Evolutionary conservation across 2,113 vertebrate genomes (phyloP).

Genomic region (Chionomys nivalis): DNA sequence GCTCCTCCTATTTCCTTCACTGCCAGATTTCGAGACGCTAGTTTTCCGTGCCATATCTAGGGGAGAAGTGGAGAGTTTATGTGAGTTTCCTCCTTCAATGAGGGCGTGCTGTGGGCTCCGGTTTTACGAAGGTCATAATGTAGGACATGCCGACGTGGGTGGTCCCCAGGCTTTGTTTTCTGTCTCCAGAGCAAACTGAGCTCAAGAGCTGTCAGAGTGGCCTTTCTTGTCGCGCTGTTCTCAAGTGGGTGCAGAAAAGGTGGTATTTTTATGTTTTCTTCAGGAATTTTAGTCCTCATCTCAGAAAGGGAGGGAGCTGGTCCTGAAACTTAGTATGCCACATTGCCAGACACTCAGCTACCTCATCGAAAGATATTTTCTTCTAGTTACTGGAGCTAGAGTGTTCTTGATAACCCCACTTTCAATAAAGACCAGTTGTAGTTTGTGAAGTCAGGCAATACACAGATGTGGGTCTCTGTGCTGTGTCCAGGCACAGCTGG

Average conservation of each 20-base stretch:
- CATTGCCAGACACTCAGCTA: neutral
- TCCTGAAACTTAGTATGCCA: neutral
- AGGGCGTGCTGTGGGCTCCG: neutral
- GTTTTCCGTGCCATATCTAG: neutral
- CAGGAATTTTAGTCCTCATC: neutral
- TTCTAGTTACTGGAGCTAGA: neutral
- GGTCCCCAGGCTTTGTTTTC: conserved; percentile 41
- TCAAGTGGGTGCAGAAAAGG: neutral
- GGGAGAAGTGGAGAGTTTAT: conserved; percentile 30
- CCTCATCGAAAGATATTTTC: neutral
- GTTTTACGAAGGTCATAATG: conserved; percentile 53
- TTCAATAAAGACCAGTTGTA: neutral
- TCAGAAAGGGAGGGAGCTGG: neutral
- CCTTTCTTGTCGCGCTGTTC: neutral
- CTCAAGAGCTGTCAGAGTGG: neutral
- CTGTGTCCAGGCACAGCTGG: neutral
- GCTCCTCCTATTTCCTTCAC: neutral
- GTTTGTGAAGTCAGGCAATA: neutral
- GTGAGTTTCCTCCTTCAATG: conserved; percentile 11
- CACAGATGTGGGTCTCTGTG: neutral
- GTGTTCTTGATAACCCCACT: neutral
- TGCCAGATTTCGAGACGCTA: conserved; percentile 46
- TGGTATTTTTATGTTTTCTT: neutral
- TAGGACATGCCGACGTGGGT: conserved; percentile 29
- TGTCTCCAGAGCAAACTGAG: conserved; percentile 19